Evolutionary conservation across 2,888 invertebrate genomes (phyloP), one percentile per base, ranked within the genome.

Genomic region (Tetranychus truncatus): DNA sequence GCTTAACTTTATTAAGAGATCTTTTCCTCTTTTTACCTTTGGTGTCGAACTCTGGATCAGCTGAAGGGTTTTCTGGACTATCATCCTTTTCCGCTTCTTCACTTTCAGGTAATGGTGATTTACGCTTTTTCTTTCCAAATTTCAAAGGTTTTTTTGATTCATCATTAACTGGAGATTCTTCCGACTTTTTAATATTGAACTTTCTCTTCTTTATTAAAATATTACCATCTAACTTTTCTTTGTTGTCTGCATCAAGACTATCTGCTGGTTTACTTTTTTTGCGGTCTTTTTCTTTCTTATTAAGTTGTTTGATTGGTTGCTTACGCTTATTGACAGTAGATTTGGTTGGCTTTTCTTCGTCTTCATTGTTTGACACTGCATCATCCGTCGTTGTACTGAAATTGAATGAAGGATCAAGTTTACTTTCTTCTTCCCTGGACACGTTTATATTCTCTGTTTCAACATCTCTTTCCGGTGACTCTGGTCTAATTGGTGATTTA

Each of bases 11-110:
- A n/a, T 34, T 34, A 45, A 72, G 69, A 69, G 69, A 72, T 72
- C 24, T 24, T 34, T 72, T 72, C 34, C 72, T 44, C 72, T 72
- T 72, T 46, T 72, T 46, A 11, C 20, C 44, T 72, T 72, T 46
- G 21, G 20, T 72, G 15, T 72, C 46, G 18, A 24, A n/a, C n/a
- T 69, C 69, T 6, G 69, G 15, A 18, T 72, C 45, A 72, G 44
- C 46, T 44, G 34, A 9, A 45, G 44, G 20, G 24, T 71, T 24
- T 24, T 46, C 45, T 15, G n/a, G 55, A 55, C 15, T 15, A 55
- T 65, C 24, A 15, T 55, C 20, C 15, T 73, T 73, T 18, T 9
- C n/a, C 3, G 18, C 18, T 5, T 73, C 73, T 73, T 73, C 18
- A 34, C 24, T 18, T 9, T 24, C 72, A 6, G 45, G 20, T 34